These are phyloP conservation scores for Neopipo cinnamomea DNA, from an alignment of 2,113 vertebrate species.

Conservation along the genomic window DNA sequence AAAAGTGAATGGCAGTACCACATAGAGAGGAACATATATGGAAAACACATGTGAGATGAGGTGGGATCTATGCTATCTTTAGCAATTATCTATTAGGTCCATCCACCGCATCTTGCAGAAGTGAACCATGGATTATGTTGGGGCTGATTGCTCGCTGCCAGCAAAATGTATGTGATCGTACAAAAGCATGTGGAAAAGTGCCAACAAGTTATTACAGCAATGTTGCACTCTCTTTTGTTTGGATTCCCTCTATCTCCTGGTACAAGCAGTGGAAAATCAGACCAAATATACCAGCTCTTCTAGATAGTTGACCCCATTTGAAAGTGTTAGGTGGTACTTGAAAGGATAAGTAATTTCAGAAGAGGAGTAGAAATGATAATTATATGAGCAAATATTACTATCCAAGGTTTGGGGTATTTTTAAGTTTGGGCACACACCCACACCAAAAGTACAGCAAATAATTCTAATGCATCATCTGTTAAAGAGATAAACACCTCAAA, in stretches of 20 bases:
- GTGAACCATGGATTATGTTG: background rate
- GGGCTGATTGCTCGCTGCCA: background rate
- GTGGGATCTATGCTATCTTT: background rate
- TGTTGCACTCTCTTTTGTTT: background rate
- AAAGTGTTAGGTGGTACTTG: background rate
- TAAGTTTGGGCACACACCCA: background rate
- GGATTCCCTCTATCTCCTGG: background rate
- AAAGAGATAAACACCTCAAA: background rate
- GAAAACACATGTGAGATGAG: background rate
- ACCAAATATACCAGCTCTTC: background rate
- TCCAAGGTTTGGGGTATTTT: background rate
- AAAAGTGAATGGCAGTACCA: background rate
- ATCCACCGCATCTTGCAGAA: background rate
- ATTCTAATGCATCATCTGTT: background rate
- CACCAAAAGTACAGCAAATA: background rate
- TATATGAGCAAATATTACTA: background rate
- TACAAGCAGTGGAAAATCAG: background rate
- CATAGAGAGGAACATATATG: background rate
- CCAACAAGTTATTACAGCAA: accelerated
- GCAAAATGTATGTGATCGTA: background rate
- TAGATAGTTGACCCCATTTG: background rate
- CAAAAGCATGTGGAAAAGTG: background rate
- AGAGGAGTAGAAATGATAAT: background rate
- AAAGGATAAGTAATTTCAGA: background rate
- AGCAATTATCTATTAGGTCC: background rate